These are phyloP conservation scores for Smutsia gigantea DNA, from an alignment of 2,797 vertebrate genomes.

Conservation along the genomic window DNA sequence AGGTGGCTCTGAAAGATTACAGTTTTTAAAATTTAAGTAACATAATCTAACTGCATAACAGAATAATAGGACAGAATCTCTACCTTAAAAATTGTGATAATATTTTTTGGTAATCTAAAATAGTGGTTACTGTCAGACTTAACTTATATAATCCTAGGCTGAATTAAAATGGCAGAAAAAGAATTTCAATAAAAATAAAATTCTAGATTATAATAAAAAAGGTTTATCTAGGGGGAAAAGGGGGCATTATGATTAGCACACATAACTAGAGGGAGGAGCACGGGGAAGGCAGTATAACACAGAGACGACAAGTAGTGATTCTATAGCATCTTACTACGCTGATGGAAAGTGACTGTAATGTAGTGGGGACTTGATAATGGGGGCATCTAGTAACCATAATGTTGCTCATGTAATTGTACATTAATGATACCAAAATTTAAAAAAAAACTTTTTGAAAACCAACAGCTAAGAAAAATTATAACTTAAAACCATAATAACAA, in stretches of 20 bases:
- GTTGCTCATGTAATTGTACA: no score
- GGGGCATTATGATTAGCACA: no score
- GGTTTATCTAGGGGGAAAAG: background rate
- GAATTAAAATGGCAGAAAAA: background rate
- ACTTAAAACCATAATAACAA: background rate
- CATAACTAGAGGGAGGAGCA: no score
- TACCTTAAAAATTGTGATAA: constrained; percentile 84
- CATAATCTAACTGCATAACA: constrained; percentile 80
- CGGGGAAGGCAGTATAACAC: no score
- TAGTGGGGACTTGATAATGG: no score
- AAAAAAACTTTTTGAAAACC: constrained; percentile 65
- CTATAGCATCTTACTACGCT: no score
- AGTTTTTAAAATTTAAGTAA: constrained; percentile 82
- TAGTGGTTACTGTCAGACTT: constrained; percentile 77
- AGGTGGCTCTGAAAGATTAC: constrained; percentile 81
- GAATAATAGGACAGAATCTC: constrained; percentile 81
- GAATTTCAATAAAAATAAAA: constrained; percentile 37
- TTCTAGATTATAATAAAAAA: constrained; percentile 70
- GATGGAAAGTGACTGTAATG: no score
- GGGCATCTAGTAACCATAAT: no score
- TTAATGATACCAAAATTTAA: no score
- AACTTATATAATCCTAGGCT: constrained; percentile 64
- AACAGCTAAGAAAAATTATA: background rate
- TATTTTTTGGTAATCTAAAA: constrained; percentile 82
- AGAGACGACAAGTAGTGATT: no score